Percentiles rank a stretch among this genome's conserved stretches.
phyloP scores from a whole-genome alignment of 2,113 vertebrate genomes.

The Furnarius figulus region DNA sequence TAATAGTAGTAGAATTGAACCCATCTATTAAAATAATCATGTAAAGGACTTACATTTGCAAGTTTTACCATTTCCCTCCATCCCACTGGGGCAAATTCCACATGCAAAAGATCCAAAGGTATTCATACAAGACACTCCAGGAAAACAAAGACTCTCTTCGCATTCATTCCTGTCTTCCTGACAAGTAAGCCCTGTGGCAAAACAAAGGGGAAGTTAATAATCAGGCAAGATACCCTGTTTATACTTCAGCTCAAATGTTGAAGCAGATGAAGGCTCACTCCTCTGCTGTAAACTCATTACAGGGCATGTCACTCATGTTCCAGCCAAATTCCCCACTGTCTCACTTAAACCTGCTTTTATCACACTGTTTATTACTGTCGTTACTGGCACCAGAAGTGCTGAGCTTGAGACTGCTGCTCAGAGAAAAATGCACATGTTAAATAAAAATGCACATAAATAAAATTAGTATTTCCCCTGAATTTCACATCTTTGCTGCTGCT shows the following conservation, averaged over 20 bases:
- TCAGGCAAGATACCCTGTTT: conserved; percentile 12
- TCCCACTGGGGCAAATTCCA: conserved; percentile 72
- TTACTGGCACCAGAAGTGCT: conserved; percentile 3
- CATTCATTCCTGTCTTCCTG: conserved; percentile 80
- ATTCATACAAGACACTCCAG: conserved; percentile 73
- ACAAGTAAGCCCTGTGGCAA: conserved; percentile 71
- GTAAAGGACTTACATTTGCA: conserved; percentile 69
- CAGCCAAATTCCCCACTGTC: conserved; percentile 17
- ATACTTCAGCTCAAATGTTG: neutral
- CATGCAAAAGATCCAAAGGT: conserved; percentile 77
- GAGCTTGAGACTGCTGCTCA: neutral
- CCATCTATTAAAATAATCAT: neutral
- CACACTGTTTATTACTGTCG: conserved; percentile 1
- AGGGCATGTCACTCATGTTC: neutral
- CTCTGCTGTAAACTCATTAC: conserved; percentile 28
- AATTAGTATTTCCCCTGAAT: neutral
- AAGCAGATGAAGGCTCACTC: neutral
- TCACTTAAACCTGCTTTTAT: conserved; percentile 30
- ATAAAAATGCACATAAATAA: neutral
- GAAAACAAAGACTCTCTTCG: conserved; percentile 74
- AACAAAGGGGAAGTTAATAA: conserved; percentile 33
- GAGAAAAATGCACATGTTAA: neutral
- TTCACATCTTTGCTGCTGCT: neutral
- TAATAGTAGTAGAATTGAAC: neutral
- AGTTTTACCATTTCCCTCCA: conserved; percentile 70